phyloP scores from a whole-genome alignment of 2,888 invertebrate species.

The Pinctada fucata region DNA sequence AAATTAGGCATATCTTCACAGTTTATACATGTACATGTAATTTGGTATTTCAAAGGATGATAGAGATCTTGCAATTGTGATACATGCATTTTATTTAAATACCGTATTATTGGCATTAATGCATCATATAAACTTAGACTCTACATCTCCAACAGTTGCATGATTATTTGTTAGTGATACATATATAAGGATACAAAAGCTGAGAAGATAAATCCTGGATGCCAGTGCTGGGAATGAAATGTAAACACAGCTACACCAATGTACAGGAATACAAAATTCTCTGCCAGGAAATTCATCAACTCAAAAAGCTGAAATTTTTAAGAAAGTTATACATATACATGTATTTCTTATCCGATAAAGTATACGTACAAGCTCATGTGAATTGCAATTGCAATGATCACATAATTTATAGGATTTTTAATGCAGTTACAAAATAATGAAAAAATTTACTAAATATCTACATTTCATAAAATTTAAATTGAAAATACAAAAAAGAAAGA shows the following conservation, averaged over 20 bases:
- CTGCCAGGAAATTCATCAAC: slow-evolving; percentile 95
- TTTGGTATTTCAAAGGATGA: no score
- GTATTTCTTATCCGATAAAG: not conserved
- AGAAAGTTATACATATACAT: not conserved
- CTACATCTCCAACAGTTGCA: no score
- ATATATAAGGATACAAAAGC: slow-evolving; percentile 88
- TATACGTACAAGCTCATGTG: not conserved
- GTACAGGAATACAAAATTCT: slow-evolving; percentile 98
- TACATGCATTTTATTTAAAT: no score
- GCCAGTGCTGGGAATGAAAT: slow-evolving; percentile 96
- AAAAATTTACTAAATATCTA: no score
- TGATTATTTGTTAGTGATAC: not conserved
- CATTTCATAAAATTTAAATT: no score
- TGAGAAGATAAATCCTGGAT: slow-evolving; percentile 92
- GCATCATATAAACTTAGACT: no score
- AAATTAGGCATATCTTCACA: no score
- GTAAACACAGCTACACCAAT: slow-evolving; percentile 99
- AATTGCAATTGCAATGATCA: not conserved
- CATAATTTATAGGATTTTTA: not conserved
- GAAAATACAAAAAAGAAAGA: no score
- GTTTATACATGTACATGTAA: no score
- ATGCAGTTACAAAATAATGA: no score
- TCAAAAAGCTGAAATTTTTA: slow-evolving; percentile 84
- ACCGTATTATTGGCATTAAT: no score
- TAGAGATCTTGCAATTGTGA: no score